Base-by-base conservation (phyloP, 1,140 invertebrate species). In the Meloidogyne exigua region DNA sequence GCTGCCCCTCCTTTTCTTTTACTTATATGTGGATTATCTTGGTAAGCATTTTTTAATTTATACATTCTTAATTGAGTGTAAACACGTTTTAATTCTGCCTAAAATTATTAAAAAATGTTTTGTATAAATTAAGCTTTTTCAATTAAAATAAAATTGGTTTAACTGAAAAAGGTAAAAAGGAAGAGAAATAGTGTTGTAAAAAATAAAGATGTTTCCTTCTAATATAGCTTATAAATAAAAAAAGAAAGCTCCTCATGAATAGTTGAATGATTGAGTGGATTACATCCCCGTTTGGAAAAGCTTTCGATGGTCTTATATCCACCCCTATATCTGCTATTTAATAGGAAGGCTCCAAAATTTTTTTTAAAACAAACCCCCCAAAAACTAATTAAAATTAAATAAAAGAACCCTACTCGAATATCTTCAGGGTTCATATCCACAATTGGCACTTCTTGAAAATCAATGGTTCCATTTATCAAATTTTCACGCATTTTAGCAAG, bases 11-110 rank as follows among this genome's bases (percentile, higher is more conserved):
- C 94, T 75, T 93, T 90, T 73, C 94, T 90, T 89, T 95, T 95
- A 73, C 92, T 93, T 87, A 96, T 95, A 90, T 96, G 94, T 25
- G 94, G 95, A 90, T 96, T 96, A 89, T 95, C 94, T 81, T 93
- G 91, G 68, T 94, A 90, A 87, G 96, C 91, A 18, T 93, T 94
- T 89, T 95, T 94, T 87, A 93, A 93, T 81, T 93, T 92, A 80
- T 95, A 90, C 62, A 91, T 89, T 78, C 91, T 89, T 26, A 87
- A 67, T 79, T 86, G 94, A 23, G 94, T 93, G 89, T 96, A 96
- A 23, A 96, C 90, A 80, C 94, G 90, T 89, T 95, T 95, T 72
- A 96, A 90, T 89, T 96, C 95, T 63, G 92, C 92, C 91, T 92
- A 69, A 68, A 86, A 69, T 78, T 68, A 76, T 67, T 10, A n/a